phyloP scores from a whole-genome alignment of 2,797 vertebrate species.

The Galago senegalensis region DNA sequence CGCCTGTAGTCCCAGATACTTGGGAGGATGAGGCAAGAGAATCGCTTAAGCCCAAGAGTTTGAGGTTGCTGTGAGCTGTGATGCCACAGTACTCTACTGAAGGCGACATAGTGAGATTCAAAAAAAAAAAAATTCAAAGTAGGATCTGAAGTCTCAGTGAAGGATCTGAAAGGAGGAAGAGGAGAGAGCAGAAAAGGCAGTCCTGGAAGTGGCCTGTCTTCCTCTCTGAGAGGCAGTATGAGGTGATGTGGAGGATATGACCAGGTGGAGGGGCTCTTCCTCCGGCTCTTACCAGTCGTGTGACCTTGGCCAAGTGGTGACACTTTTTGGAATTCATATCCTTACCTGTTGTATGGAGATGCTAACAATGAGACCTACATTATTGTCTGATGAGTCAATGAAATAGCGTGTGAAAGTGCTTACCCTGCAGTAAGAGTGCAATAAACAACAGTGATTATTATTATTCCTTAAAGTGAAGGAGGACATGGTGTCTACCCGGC shows the following conservation, averaged over 20 bases:
- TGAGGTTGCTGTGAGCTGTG: too few relatives aligned
- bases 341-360: not conserved
- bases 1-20: too few relatives aligned
- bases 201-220: too few relatives aligned
- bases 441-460: not conserved
- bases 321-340: constrained; percentile 28
- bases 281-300: not conserved
- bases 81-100: too few relatives aligned
- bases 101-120: too few relatives aligned
- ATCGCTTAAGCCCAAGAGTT: too few relatives aligned
- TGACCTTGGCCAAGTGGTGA: not conserved
- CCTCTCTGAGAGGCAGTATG: not conserved
- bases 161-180: not conserved
- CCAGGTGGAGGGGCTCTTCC: not conserved
- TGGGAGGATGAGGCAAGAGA: too few relatives aligned
- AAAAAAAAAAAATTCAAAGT: not conserved
- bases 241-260: rapidly evolving
- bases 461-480: not conserved
- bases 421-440: not conserved
- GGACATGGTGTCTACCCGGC: not conserved
- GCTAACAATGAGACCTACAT: constrained; percentile 37
- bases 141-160: not conserved
- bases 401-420: not conserved
- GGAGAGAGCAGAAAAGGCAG: not conserved
- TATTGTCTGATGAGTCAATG: not conserved